Evolutionary conservation across 2,888 invertebrate genomes (phyloP).

Genomic region (Herminia tarsipennalis): DNA sequence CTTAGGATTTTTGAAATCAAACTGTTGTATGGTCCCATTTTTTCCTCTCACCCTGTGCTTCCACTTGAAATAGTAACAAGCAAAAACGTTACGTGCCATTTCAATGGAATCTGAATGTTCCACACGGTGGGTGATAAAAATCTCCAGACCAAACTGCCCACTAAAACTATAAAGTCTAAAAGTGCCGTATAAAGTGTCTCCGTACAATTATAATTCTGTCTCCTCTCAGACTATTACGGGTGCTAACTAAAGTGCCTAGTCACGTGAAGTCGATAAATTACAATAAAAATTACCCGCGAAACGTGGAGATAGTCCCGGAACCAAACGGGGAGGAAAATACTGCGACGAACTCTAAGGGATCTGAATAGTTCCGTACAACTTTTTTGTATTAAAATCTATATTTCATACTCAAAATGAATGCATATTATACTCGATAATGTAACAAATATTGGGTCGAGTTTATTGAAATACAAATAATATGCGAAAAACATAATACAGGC

Average conservation of each 20-base stretch:
- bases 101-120: too few relatives aligned
- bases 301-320: slow-evolving; percentile 53
- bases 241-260: slow-evolving; percentile 69
- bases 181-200: slow-evolving; percentile 11
- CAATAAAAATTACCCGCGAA: slow-evolving; percentile 73
- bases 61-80: too few relatives aligned
- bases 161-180: slow-evolving; percentile 18
- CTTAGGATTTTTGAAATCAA: too few relatives aligned
- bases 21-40: too few relatives aligned
- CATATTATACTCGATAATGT: too few relatives aligned
- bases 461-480: too few relatives aligned
- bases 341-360: not conserved
- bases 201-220: slow-evolving; percentile 60
- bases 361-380: slow-evolving; percentile 5
- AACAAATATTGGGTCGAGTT: too few relatives aligned
- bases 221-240: slow-evolving; percentile 57
- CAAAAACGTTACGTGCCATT: not conserved
- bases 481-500: too few relatives aligned
- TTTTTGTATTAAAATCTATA: not conserved
- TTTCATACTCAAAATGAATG: too few relatives aligned
- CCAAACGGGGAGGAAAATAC: slow-evolving; percentile 24
- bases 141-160: slow-evolving; percentile 21
- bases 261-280: slow-evolving; percentile 81
- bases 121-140: not conserved
- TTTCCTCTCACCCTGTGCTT: too few relatives aligned